Evolutionary conservation across 2,888 invertebrate genomes (phyloP), one percentile per base, ranked within the genome.

Genomic region (Limenitis camilla): DNA sequence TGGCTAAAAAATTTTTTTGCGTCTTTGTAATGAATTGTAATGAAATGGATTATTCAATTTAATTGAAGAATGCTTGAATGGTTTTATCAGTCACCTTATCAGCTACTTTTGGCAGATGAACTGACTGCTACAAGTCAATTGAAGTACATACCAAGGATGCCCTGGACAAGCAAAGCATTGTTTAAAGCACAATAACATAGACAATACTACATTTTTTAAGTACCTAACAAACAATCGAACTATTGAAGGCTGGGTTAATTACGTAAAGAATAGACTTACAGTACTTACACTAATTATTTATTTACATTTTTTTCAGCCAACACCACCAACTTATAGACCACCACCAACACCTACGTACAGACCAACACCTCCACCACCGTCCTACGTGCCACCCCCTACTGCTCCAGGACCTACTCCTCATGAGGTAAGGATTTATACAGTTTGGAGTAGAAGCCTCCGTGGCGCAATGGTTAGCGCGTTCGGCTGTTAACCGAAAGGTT

Each of bases 401-500:
- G 61, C 58, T 4, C 61, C 68, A 6, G 47, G 58, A n/a, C 62
- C 68, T 5, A 56, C n/a, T 52, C 62, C 71, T 0, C 69, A 69
- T 4, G 72, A 71, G 30, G 74, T 78, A 54, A 71, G 71, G 58
- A 35, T 29, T 27, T 19, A 19, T 19, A 19, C 19, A 2, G 19
- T 19, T 19, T 19, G 19, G 19, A 19, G 19, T 3, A 19, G 19
- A n/a, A n/a, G 45, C 36, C 45, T 45, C 45, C 45, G 36, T 45
- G 45, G 45, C 45, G 39, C 47, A 39, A 40, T 39, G 47, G 45
- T 32, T 95, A 96, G 95, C 95, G 95, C 96, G 96, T 95, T 96
- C 95, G 96, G 95, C 96, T 96, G 96, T 96, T 96, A 96, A 96
- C 95, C 95, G 95, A 96, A 95, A 96, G 96, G 96, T 95, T 95